phyloP scores from a whole-genome alignment of 2,113 vertebrate genomes.

The Pachycephala philippinensis region DNA sequence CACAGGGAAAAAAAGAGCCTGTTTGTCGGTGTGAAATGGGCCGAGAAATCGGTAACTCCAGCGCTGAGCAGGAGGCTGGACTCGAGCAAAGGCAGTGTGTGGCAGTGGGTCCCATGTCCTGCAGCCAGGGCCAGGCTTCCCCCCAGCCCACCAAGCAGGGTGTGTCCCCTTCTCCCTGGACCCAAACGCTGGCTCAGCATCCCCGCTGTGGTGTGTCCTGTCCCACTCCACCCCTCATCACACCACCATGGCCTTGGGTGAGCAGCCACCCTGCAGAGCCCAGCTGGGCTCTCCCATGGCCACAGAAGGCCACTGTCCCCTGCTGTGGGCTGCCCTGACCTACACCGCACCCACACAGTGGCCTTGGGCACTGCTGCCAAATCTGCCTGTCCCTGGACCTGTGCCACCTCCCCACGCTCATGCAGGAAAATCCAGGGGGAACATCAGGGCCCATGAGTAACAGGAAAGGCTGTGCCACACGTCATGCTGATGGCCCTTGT shows the following conservation, averaged over 20 bases:
- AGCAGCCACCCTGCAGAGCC: background rate
- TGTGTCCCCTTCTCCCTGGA: background rate
- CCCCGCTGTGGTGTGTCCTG: fast-evolving
- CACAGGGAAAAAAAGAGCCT: background rate
- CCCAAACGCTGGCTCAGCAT: background rate
- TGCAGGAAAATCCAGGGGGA: background rate
- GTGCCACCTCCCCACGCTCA: fast-evolving
- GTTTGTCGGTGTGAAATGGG: background rate
- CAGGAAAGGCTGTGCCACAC: background rate
- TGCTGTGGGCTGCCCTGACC: background rate
- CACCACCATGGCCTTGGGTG: fast-evolving
- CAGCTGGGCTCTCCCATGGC: background rate
- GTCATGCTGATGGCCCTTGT: fast-evolving
- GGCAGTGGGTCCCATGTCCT: fast-evolving
- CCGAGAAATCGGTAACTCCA: fast-evolving
- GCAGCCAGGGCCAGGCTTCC: background rate
- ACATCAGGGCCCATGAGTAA: fast-evolving
- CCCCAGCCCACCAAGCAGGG: fast-evolving
- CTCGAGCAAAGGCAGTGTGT: background rate
- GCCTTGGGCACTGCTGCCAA: background rate
- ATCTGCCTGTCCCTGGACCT: background rate
- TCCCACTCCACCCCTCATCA: fast-evolving
- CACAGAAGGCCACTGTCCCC: background rate
- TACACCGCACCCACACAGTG: fast-evolving
- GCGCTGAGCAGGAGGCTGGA: background rate